phyloP scores from a whole-genome alignment of 2,888 invertebrate species.

The Oscheius sp. region DNA sequence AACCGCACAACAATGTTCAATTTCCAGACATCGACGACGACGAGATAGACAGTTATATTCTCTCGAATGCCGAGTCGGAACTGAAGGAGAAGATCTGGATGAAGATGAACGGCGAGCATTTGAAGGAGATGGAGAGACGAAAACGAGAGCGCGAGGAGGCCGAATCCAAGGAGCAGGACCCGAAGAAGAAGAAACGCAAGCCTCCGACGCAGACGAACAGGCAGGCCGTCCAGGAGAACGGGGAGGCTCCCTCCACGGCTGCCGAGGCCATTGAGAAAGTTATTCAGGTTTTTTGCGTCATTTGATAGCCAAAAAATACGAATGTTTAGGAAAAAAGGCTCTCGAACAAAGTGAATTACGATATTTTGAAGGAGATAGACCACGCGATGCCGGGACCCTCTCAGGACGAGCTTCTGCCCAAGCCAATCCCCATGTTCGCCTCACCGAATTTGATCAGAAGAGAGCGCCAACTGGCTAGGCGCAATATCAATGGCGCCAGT shows the following conservation, averaged over 20 bases:
- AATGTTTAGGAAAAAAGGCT: slow-evolving; percentile 84
- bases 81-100: slow-evolving; percentile 89
- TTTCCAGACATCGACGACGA: slow-evolving; percentile 85
- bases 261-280: slow-evolving; percentile 96
- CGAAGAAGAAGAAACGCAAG: slow-evolving; percentile 81
- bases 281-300: slow-evolving; percentile 78
- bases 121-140: slow-evolving; percentile 86
- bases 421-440: slow-evolving; percentile 4
- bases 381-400: not conserved
- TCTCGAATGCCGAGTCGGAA: slow-evolving; percentile 79
- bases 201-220: not conserved
- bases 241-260: slow-evolving; percentile 63
- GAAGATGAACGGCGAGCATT: slow-evolving; percentile 86
- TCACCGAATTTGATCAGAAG: slow-evolving; percentile 4
- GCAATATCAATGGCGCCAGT: slow-evolving; percentile 1
- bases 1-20: too few relatives aligned
- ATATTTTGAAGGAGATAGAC: slow-evolving; percentile 35
- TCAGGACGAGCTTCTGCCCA: not conserved
- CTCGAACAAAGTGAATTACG: slow-evolving; percentile 92
- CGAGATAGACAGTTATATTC: slow-evolving; percentile 82
- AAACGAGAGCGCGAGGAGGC: slow-evolving; percentile 54
- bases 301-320: not conserved
- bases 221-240: slow-evolving; percentile 12
- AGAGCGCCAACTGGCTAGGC: slow-evolving; percentile 6
- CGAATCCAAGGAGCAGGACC: slow-evolving; percentile 70